Evolutionary conservation across 2,797 vertebrate species (phyloP), one percentile per base, ranked within the genome.

Genomic region (Avahi laniger): DNA sequence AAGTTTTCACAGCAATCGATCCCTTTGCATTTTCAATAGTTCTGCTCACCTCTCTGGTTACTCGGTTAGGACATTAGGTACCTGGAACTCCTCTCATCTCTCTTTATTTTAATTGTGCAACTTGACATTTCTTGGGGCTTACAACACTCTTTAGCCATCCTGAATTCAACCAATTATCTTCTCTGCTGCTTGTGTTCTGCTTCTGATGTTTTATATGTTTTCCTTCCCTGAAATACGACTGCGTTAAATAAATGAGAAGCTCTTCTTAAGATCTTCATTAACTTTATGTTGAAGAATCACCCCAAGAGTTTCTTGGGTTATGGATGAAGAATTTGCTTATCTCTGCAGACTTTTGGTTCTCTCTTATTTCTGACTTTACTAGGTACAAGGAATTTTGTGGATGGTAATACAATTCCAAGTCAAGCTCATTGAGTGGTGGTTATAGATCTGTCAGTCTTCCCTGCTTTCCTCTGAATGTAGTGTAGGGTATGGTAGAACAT

Each of bases 111-210:
- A 82, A 28, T 24, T 15, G 33, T 59, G 28, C 13, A 18, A 11
- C 48, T 80, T 78, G 52, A 50, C n/a, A 24, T n/a, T 91, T 83
- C 48, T 73, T 30, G 67, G 20, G 43, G 48, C 15, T 54, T 73
- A 5, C 2, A n/a, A 57, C 67, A 46, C 46, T 72, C 46, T 65
- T 79, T 26, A 4, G 76, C 12, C 17, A 20, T 3, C 8, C 38
- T 61, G 69, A 63, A n/a, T 61, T 79, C 72, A 78, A 95, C 89
- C 91, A 93, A 90, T 97, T 72, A 63, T 93, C 96, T 96, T 96
- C 96, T 97, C 86, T 94, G 86, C 96, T 96, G 97, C 97, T 96
- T 81, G 5, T 3, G 65, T 79, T 96, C 76, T 97, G 87, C 26
- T 43, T 98, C 90, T 97, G 82, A 97, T 95, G 86, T 96, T 87